Evolutionary conservation across 2,797 vertebrate species (phyloP).

Genomic region (Naso thynnoides): DNA sequence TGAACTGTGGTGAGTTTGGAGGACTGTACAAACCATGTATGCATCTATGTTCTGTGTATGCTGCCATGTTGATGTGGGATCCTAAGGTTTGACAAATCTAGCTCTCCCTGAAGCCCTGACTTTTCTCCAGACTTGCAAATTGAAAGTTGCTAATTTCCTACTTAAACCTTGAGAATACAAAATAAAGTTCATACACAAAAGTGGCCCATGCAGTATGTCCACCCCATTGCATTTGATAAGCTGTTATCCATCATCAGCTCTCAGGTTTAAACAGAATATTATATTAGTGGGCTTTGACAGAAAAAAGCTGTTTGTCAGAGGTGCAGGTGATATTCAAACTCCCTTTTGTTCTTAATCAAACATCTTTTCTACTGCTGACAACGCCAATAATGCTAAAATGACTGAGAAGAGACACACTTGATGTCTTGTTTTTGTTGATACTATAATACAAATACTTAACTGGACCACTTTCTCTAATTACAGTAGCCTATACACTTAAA

Average conservation of each 20-base stretch:
- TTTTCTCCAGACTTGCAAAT: background rate
- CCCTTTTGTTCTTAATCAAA: constrained; percentile 9
- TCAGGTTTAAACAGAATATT: constrained; percentile 16
- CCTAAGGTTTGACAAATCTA: background rate
- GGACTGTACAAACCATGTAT: background rate
- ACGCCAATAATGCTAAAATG: constrained; percentile 18
- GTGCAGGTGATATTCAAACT: constrained; percentile 18
- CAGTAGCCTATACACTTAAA: constrained; percentile 53
- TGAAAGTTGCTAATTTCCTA: background rate
- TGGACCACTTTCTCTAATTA: constrained; percentile 48
- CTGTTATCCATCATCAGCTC: background rate
- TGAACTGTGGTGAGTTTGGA: background rate
- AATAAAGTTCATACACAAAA: background rate
- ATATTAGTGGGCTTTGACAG: constrained; percentile 14
- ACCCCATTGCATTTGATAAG: background rate
- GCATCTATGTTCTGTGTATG: background rate
- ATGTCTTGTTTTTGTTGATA: constrained; percentile 22
- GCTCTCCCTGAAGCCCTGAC: background rate
- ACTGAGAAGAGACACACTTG: constrained; percentile 16
- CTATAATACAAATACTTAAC: constrained; percentile 61
- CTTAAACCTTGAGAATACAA: background rate
- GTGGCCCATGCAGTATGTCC: background rate
- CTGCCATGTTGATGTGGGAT: background rate
- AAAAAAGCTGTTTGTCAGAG: constrained; percentile 4
- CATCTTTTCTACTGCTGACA: background rate